phyloP scores from a whole-genome alignment of 2,113 vertebrate species.

The Artemisiospiza belli region DNA sequence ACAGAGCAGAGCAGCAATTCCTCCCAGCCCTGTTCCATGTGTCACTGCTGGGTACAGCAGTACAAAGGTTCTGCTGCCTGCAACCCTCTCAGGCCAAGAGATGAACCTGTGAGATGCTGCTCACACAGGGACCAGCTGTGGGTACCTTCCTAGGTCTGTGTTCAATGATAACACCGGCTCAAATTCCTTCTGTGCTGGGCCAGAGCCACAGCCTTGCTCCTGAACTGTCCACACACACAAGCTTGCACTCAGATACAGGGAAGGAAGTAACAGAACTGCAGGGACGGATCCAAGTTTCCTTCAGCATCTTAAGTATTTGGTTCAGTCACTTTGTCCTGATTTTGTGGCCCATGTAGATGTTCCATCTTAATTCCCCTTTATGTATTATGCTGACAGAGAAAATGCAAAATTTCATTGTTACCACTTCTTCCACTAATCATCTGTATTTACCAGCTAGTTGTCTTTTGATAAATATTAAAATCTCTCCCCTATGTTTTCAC shows the following conservation, averaged over 20 bases:
- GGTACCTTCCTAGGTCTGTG: accelerated
- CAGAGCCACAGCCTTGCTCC: background rate
- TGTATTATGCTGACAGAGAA: background rate
- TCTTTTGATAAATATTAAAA: conserved; percentile 34
- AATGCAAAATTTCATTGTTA: background rate
- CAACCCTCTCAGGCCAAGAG: background rate
- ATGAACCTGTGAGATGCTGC: background rate
- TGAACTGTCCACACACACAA: accelerated
- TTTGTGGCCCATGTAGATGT: background rate
- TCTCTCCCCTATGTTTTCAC: conserved; percentile 26
- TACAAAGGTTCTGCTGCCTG: background rate
- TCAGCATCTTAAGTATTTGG: background rate
- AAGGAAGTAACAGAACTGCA: background rate
- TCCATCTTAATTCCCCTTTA: background rate
- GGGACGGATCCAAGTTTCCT: background rate
- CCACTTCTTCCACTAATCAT: background rate
- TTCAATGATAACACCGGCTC: background rate
- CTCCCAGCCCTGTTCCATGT: accelerated
- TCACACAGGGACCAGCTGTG: background rate
- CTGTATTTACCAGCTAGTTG: conserved; percentile 23
- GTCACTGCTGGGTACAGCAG: background rate
- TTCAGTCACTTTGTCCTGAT: background rate
- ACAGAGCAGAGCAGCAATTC: background rate
- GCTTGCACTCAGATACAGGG: background rate
- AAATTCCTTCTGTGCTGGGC: background rate